Base-by-base conservation (phyloP, 2,113 vertebrate genomes). In the Platichthys flesus region DNA sequence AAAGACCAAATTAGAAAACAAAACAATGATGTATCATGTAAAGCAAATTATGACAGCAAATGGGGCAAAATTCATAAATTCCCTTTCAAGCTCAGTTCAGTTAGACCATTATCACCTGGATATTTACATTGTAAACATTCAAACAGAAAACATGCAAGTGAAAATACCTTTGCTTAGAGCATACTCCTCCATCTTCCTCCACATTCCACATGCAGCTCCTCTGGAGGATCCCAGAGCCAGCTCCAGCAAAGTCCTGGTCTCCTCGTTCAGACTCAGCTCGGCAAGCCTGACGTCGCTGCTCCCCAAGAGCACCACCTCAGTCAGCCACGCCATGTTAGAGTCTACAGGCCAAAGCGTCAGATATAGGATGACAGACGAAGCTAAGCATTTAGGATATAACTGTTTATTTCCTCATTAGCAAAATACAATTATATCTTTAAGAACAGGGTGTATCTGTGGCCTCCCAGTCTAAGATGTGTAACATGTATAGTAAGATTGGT, bases 171-270 rank as follows among this genome's bases (percentile, higher is more conserved):
- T 92, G 70, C 90, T 92, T 15, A 85, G 85, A 23, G 93, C 92
- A 2, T 93, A 94, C 63, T 94, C 94, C 86, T 95, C 93, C 93
- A 95, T 93, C 78, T 93, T 94, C 82, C 76, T 91, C 94, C 94
- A 94, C 56, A 95, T 86, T 31, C 78, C 75, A 12, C 88, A 76
- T 35, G 94, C 94, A 9, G 90, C 81, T 71, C 93, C 94, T 72
- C 91, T 83, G 3, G 90, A 83, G 20, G 91, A 86, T 21, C 95
- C 94, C 47, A 95, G 88, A 0, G 94, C 93, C 77, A 95, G 83
- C 14, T 95, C 94, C 37, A 95, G 72, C 76, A 95, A 88, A 59
- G 80, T 91, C 73, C 77, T 81, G 76, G 81, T 93, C 21, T 95
- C 94, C 57, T 94, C 93, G 24, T 83, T 92, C 55, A 95, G 62